Conservation (phyloP, 2,888 invertebrate genomes). For the Dichetophora obliterata region DNA sequence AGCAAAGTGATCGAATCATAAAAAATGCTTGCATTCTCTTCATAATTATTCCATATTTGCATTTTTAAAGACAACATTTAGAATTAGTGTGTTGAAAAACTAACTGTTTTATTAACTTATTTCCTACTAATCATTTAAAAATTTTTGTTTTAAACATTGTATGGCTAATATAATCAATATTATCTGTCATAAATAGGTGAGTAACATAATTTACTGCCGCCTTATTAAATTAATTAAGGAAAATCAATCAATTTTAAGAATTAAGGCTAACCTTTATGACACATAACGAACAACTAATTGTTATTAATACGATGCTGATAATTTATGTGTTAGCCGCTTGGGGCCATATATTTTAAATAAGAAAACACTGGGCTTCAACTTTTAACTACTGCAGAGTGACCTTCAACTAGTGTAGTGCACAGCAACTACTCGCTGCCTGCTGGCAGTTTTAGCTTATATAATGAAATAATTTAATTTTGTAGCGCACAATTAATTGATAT, state of each 20-base stretch:
- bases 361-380: not conserved
- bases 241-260: not conserved
- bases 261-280: not conserved
- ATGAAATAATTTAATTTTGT: conserved; percentile 35
- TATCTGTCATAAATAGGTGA: too few relatives aligned
- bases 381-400: not conserved
- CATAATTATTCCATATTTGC: too few relatives aligned
- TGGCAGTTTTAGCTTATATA: not conserved
- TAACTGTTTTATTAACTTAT: too few relatives aligned
- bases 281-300: not conserved
- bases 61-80: too few relatives aligned
- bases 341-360: not conserved
- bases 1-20: too few relatives aligned
- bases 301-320: not conserved
- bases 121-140: too few relatives aligned
- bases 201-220: not conserved
- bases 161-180: too few relatives aligned
- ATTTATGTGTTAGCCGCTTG: not conserved
- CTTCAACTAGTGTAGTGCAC: not conserved
- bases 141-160: too few relatives aligned
- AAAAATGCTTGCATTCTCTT: too few relatives aligned
- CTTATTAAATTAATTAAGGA: not conserved
- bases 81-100: too few relatives aligned
- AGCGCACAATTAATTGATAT: conserved; percentile 61
- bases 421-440: not conserved